phyloP scores from a whole-genome alignment of 2,797 vertebrate species.

The Mus minutoides region DNA sequence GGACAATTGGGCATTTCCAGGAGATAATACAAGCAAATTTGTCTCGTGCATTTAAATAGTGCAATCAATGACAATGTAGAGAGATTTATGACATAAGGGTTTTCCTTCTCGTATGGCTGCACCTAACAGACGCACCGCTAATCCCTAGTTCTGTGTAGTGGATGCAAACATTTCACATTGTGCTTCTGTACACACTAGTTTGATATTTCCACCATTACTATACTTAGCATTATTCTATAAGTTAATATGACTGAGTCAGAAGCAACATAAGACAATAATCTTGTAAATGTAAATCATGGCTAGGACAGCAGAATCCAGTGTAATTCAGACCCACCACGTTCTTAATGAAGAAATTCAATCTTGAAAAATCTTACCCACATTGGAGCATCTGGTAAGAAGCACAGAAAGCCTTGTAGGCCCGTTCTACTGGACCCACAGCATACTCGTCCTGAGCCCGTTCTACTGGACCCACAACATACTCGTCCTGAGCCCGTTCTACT shows the following conservation, averaged over 20 bases:
- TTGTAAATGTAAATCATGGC: not conserved
- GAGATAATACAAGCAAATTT: not conserved
- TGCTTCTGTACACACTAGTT: not conserved
- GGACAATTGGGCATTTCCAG: not conserved
- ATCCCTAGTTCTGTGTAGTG: not conserved
- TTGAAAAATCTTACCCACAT: not conserved
- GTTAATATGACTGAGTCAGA: not conserved
- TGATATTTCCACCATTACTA: not conserved
- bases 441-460: not conserved
- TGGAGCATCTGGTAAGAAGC: accelerated
- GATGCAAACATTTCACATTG: not conserved
- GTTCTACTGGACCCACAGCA: not conserved
- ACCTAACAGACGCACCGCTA: no score
- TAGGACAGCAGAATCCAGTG: accelerated
- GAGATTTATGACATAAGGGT: not conserved
- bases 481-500: no score
- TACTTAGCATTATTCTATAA: not conserved
- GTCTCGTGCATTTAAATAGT: not conserved
- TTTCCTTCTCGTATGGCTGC: not conserved
- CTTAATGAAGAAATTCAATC: not conserved
- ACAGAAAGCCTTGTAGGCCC: accelerated
- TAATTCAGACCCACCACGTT: not conserved
- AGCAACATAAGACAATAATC: not conserved
- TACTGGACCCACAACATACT: no score
- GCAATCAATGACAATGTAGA: not conserved